Evolutionary conservation across 2,797 vertebrate genomes (phyloP).

Genomic region (Cirrhinus molitorella): DNA sequence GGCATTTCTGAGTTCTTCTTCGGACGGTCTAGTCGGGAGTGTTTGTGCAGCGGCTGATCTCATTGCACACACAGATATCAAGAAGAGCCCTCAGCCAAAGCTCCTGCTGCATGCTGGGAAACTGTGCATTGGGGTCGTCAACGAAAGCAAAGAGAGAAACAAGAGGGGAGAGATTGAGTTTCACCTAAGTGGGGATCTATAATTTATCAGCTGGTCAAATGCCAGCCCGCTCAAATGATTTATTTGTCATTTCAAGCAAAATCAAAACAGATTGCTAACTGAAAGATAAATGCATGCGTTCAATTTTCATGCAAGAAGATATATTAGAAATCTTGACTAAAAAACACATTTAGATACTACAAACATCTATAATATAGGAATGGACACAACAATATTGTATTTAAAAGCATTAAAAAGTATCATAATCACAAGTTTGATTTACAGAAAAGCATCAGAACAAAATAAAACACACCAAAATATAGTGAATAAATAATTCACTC

Average conservation of each 20-base stretch:
- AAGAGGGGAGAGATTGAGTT: conserved; percentile 63
- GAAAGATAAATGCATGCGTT: neutral
- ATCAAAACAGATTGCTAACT: conserved; percentile 38
- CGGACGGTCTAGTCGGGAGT: conserved; percentile 27
- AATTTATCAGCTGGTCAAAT: conserved; percentile 60
- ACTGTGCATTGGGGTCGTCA: conserved; percentile 53
- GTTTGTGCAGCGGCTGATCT: conserved; percentile 54
- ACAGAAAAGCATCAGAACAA: neutral
- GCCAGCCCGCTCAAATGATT: conserved; percentile 51
- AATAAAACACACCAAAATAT: neutral
- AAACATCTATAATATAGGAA: neutral
- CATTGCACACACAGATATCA: conserved; percentile 61
- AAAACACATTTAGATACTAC: neutral
- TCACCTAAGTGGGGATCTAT: conserved; percentile 65
- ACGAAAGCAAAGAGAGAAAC: conserved; percentile 60
- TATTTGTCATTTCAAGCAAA: conserved; percentile 44
- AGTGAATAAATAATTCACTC: neutral
- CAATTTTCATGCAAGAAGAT: neutral
- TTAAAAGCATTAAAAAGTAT: neutral
- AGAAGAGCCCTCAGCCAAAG: conserved; percentile 65
- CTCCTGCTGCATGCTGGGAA: conserved; percentile 71
- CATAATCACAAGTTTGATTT: neutral
- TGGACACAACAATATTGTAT: neutral
- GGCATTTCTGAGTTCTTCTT: conserved; percentile 33
- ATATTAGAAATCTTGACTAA: neutral